phyloP scores from a whole-genome alignment of 2,797 vertebrate genomes.

The Dipus sagitta region DNA sequence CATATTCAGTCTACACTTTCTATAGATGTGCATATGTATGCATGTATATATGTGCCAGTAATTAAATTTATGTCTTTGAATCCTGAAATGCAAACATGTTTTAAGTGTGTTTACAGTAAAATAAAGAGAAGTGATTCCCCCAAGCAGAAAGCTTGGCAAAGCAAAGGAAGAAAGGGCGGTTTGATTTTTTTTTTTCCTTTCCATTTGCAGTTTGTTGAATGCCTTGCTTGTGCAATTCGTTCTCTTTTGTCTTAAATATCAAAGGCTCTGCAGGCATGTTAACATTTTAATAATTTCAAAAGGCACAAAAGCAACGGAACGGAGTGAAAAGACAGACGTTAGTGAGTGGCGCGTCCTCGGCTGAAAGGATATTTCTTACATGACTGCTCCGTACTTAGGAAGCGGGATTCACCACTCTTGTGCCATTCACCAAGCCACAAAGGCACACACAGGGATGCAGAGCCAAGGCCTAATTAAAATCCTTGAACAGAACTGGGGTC shows the following conservation, averaged over 20 bases:
- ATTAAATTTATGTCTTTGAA: constrained; percentile 86
- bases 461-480: constrained; percentile 93
- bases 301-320: constrained; percentile 92
- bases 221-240: constrained; percentile 89
- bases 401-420: constrained; percentile 88
- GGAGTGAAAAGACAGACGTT: constrained; percentile 90
- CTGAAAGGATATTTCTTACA: constrained; percentile 90
- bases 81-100: constrained; percentile 84
- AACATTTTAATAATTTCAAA: constrained; percentile 98
- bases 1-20: constrained; percentile 71
- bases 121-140: constrained; percentile 84
- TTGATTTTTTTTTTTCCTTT: constrained; percentile 83
- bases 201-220: constrained; percentile 92
- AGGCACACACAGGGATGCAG: constrained; percentile 88
- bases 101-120: constrained; percentile 83
- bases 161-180: constrained; percentile 92
- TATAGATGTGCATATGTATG: constrained; percentile 71
- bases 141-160: constrained; percentile 89
- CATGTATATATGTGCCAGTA: constrained; percentile 79
- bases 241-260: constrained; percentile 99
- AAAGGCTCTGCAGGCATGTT: constrained; percentile 96
- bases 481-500: constrained; percentile 90
- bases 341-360: constrained; percentile 92
- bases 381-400: constrained; percentile 86
- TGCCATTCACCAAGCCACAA: constrained; percentile 91